These are phyloP conservation scores for Hoplostethus mediterraneus DNA, from an alignment of 2,797 vertebrate genomes.

Conservation along the genomic window DNA sequence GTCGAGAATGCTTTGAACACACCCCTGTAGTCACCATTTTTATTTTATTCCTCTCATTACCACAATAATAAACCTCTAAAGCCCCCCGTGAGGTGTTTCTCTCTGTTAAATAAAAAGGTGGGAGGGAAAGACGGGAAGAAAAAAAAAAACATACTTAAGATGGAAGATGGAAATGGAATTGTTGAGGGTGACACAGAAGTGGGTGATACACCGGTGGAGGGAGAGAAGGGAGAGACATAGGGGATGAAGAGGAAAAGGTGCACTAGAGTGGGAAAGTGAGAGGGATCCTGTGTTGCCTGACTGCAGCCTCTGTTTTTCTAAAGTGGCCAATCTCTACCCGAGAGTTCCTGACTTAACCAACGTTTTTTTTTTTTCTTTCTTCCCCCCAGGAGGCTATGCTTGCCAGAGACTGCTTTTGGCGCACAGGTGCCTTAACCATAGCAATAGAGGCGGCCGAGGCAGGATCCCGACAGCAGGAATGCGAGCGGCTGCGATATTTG, in stretches of 20 bases:
- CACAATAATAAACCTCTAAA: conserved; percentile 49
- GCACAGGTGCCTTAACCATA: conserved; percentile 78
- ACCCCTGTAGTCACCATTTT: conserved; percentile 16
- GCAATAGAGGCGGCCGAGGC: conserved; percentile 67
- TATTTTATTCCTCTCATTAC: conserved; percentile 58
- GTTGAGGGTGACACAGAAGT: neutral
- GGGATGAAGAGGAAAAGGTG: neutral
- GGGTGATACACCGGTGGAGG: neutral
- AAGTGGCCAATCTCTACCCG: conserved; percentile 18
- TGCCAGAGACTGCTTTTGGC: conserved; percentile 55
- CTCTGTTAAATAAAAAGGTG: neutral
- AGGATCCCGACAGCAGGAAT: conserved; percentile 75
- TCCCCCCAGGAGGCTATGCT: conserved; percentile 25
- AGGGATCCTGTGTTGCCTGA: conserved; percentile 13
- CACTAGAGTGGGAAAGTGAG: conserved; percentile 1
- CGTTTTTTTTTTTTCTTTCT: no score
- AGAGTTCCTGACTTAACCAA: neutral
- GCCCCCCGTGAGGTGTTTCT: no score
- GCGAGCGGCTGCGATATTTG: conserved; percentile 80
- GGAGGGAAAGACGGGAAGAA: conserved; percentile 2
- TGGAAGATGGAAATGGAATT: neutral
- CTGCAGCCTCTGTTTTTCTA: neutral
- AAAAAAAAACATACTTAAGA: neutral
- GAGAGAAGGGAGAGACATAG: neutral
- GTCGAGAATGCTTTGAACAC: conserved; percentile 27